Percentiles rank a stretch among this genome's conserved stretches.
These are phyloP conservation scores for Periplaneta americana DNA, from an alignment of 1,140 invertebrate genomes.

Conservation along the genomic window DNA sequence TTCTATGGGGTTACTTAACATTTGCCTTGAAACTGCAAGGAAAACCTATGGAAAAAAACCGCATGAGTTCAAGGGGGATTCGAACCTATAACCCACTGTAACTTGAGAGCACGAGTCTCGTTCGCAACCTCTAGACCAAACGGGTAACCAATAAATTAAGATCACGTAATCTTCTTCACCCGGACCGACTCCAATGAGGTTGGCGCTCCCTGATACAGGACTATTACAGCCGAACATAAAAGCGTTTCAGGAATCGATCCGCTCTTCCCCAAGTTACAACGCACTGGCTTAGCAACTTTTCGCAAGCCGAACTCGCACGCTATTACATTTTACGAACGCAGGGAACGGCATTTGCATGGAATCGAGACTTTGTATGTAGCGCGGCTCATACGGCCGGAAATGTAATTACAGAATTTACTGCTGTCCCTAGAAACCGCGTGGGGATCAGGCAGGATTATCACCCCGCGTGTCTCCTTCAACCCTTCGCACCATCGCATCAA, in stretches of 20 bases:
- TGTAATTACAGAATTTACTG: not conserved
- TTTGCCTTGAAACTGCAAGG: too few relatives aligned
- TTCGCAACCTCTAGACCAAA: too few relatives aligned
- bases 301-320: not conserved
- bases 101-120: too few relatives aligned
- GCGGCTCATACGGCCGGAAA: not conserved
- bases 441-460: not conserved
- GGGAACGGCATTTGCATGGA: not conserved
- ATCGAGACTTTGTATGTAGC: not conserved
- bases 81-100: too few relatives aligned
- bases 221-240: not conserved
- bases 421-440: not conserved
- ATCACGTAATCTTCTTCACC: too few relatives aligned
- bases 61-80: too few relatives aligned
- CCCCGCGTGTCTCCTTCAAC: not conserved
- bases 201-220: too few relatives aligned
- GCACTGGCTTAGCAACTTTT: not conserved
- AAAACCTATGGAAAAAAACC: too few relatives aligned
- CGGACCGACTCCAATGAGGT: too few relatives aligned
- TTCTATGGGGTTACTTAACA: too few relatives aligned
- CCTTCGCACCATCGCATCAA: not conserved
- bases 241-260: not conserved
- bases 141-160: too few relatives aligned
- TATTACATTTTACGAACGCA: not conserved
- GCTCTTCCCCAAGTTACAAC: not conserved